phyloP scores from a whole-genome alignment of 2,113 vertebrate species.

The Gallinago paraguaiae region DNA sequence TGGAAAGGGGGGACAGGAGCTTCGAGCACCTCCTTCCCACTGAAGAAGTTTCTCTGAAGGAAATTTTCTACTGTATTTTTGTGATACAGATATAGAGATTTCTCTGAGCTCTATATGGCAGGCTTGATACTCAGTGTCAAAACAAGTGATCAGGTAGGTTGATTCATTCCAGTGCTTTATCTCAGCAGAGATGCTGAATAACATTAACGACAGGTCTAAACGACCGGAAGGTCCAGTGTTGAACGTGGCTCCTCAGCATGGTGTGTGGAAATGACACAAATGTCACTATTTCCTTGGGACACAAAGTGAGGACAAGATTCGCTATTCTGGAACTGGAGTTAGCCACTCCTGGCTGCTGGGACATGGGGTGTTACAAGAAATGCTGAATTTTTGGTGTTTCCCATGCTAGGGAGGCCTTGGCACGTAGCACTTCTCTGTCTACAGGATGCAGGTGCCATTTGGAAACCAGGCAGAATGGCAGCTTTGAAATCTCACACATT shows the following conservation, averaged over 20 bases:
- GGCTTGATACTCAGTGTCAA: background rate
- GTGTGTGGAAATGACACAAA: fast-evolving
- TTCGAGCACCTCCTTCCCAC: background rate
- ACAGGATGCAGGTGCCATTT: background rate
- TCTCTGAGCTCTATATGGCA: background rate
- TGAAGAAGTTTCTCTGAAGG: background rate
- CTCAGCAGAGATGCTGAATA: background rate
- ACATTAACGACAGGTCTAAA: background rate
- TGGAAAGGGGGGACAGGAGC: background rate
- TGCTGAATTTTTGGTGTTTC: background rate
- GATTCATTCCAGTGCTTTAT: background rate
- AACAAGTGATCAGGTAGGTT: background rate
- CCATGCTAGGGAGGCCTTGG: background rate
- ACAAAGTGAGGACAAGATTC: background rate
- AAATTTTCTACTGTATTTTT: background rate
- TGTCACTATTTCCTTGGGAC: background rate
- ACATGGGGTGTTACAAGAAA: background rate
- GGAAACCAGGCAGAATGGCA: background rate
- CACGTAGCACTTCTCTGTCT: background rate
- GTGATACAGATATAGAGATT: background rate
- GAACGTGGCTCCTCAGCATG: fast-evolving
- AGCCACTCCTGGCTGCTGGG: background rate
- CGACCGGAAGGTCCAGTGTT: background rate
- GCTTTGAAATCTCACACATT: background rate
- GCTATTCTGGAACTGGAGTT: background rate